A percentile compares a stretch with the other conserved stretches of the same genome.
Conservation (phyloP, 2,113 vertebrate genomes). For the Coregonus clupeaformis region DNA sequence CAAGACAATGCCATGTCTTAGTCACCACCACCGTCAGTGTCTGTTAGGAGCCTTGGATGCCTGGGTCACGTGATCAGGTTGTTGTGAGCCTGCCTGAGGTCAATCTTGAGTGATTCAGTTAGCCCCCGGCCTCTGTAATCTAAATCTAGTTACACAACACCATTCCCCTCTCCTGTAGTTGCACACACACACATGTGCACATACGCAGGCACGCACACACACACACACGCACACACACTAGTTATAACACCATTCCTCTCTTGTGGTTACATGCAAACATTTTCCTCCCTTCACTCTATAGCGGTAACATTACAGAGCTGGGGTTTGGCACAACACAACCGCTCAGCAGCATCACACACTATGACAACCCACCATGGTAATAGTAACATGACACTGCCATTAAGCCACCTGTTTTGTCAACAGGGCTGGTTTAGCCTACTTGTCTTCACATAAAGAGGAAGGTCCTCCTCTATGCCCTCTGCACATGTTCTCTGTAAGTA, state of each 20-base stretch:
- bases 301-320: not conserved
- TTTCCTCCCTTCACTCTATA: not conserved
- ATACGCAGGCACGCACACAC: too few relatives aligned
- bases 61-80: not conserved
- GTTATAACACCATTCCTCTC: not conserved
- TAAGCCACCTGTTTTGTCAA: not conserved
- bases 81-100: not conserved
- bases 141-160: not conserved
- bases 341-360: slow-evolving; percentile 1
- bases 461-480: not conserved
- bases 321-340: not conserved
- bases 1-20: not conserved
- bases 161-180: too few relatives aligned
- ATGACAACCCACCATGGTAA: slow-evolving; percentile 3
- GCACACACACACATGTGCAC: too few relatives aligned
- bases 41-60: not conserved
- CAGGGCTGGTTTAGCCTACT: not conserved
- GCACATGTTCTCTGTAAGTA: too few relatives aligned
- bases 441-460: too few relatives aligned
- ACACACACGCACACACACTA: too few relatives aligned
- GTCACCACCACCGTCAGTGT: not conserved
- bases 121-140: not conserved
- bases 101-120: not conserved
- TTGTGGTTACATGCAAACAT: not conserved
- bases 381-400: not conserved